These are phyloP conservation scores for Acanthiza pusilla DNA, from an alignment of 2,797 vertebrate genomes.

Conservation along the genomic window DNA sequence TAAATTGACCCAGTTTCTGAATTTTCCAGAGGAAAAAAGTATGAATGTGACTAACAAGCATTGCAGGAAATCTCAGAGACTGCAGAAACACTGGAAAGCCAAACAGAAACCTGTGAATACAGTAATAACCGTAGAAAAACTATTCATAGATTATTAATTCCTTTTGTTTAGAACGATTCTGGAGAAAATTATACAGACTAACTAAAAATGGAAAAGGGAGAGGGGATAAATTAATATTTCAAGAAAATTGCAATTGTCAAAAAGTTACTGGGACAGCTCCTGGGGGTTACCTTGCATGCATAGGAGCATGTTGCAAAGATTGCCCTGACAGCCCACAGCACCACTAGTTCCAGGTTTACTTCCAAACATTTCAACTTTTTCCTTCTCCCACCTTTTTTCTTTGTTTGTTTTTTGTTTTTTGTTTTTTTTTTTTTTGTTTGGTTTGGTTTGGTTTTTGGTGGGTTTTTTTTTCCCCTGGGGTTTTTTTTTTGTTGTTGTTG, in stretches of 20 bases:
- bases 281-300: fast-evolving
- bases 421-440: too few relatives aligned
- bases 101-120: neutral
- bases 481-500: too few relatives aligned
- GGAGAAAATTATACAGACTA: neutral
- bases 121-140: neutral
- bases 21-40: neutral
- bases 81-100: neutral
- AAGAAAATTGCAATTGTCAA: neutral
- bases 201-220: neutral
- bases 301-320: neutral
- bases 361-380: neutral
- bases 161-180: neutral
- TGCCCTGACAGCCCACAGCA: neutral
- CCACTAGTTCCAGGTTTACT: neutral
- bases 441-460: too few relatives aligned
- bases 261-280: neutral
- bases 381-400: too few relatives aligned
- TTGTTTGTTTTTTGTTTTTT: too few relatives aligned
- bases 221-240: neutral
- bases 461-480: too few relatives aligned
- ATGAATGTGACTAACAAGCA: neutral
- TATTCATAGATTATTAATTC: neutral
- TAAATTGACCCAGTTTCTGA: neutral
- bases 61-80: neutral